Evolutionary conservation across 35 echinoderm and acorn worm species (phyloP).

Genomic region (Ptychodera flava): DNA sequence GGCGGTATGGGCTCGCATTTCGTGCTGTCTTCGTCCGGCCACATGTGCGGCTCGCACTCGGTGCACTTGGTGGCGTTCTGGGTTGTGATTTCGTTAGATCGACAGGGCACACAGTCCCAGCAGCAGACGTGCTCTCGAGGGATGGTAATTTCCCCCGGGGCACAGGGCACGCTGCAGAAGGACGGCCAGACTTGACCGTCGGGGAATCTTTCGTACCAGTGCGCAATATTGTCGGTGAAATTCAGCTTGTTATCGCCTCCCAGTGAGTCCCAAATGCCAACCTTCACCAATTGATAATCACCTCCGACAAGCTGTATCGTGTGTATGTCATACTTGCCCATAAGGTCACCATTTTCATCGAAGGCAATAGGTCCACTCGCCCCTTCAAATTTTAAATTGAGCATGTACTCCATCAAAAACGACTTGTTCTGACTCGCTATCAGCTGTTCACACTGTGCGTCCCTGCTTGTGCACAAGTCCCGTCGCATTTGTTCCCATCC

Average conservation of each 20-base stretch:
- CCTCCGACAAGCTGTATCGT: conserved; percentile 20
- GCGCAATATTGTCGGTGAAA: background rate
- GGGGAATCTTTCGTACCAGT: background rate
- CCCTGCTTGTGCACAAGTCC: background rate
- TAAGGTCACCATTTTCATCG: conserved; percentile 32
- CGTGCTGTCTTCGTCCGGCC: background rate
- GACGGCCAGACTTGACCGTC: background rate
- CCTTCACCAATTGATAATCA: conserved; percentile 23
- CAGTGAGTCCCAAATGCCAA: conserved; percentile 11
- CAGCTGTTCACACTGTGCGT: background rate
- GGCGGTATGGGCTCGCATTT: background rate
- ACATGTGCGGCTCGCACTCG: background rate
- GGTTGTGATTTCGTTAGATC: background rate
- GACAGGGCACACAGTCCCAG: background rate
- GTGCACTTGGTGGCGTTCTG: background rate
- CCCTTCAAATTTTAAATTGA: conserved; percentile 8
- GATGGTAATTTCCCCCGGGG: background rate
- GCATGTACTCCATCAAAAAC: conserved; percentile 9
- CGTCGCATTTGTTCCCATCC: background rate
- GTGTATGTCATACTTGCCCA: conserved; percentile 38
- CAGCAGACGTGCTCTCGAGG: background rate
- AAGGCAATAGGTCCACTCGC: conserved; percentile 7
- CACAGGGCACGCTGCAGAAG: background rate
- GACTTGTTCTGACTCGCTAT: background rate
- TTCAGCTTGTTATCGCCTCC: background rate